Base-by-base conservation (phyloP, 2,888 invertebrate genomes). In the Tetragnatha montana region DNA sequence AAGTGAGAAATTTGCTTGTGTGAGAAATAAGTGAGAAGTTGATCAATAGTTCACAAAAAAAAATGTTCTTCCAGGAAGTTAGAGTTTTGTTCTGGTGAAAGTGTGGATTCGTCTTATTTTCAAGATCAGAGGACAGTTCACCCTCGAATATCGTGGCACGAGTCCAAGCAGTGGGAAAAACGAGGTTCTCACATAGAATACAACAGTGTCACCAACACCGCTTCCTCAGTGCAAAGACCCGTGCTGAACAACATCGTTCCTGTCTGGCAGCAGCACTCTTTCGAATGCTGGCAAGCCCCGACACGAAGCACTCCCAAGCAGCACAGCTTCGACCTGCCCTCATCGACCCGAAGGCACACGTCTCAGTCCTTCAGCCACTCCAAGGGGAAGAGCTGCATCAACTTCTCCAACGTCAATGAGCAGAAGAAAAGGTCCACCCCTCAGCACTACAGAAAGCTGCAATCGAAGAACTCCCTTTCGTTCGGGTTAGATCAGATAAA, bases 41-140 rank as follows among this genome's bases (percentile, higher is more conserved):
- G 35, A 35, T 35, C 35, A 35, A 2, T 35, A 35, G 4, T 35
- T 35, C 35, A 35, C 35, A 2, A 71, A n/a, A 17, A 8, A 71
- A 71, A 21, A 60, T 60, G 69, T 78, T 8, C 6, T 73, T 79
- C n/a, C 21, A 90, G 90, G 74, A 90, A 90, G 60, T 69, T 87
- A 12, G 90, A 90, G 22, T 90, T 86, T 81, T 90, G 90, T 71
- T 90, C 90, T 76, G 86, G 87, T 68, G 90, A 90, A 84, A 90
- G 90, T 84, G 87, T 90, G 3, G 87, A 87, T 82, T 90, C 87
- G 10, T 76, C 90, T 8, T 86, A 90, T 70, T 90, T 84, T 47
- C 90, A 87, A 75, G 86, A 85, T 17, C 90, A 74, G 70, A 90
- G 81, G 50, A 19, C 84, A 19, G 21, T 83, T 8, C 87, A 87